A percentile compares a stretch with the other conserved stretches of the same genome.
phyloP scores from a whole-genome alignment of 2,797 vertebrate genomes.

The Carcharodon carcharias region DNA sequence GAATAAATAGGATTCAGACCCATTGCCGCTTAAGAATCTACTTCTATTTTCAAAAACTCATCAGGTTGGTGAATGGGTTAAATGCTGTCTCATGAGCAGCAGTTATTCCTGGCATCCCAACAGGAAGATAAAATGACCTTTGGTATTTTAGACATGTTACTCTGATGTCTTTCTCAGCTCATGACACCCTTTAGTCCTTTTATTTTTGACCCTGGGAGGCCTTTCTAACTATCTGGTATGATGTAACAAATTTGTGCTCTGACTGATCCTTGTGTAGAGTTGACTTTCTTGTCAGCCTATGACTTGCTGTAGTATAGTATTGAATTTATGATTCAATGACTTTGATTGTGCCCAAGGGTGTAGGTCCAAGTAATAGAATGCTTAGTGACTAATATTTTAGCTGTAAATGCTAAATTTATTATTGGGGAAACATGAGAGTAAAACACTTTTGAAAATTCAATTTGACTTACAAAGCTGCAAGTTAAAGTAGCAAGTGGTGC shows the following conservation, averaged over 20 bases:
- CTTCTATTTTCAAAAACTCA: not conserved
- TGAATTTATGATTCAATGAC: not conserved
- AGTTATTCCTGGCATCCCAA: conserved; percentile 18
- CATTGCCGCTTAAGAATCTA: too few relatives aligned
- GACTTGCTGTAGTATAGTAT: not conserved
- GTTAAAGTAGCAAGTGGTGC: not conserved
- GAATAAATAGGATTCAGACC: not conserved
- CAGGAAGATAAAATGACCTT: conserved; percentile 20
- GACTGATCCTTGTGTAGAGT: not conserved
- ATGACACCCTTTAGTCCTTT: not conserved
- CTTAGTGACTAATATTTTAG: not conserved
- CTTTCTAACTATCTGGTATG: not conserved
- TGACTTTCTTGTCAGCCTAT: not conserved
- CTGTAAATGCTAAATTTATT: not conserved
- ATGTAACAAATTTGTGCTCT: conserved; percentile 24
- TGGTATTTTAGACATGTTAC: conserved; percentile 16
- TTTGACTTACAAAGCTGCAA: not conserved
- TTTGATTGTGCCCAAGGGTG: not conserved
- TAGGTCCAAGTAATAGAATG: not conserved
- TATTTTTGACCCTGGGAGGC: not conserved
- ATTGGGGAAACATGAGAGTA: not conserved
- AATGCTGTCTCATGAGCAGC: not conserved
- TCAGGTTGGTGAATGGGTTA: not conserved
- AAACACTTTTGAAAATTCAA: not conserved
- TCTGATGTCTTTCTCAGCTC: not conserved